phyloP scores from a whole-genome alignment of 2,797 vertebrate genomes.

The Chelidonichthys spinosus region DNA sequence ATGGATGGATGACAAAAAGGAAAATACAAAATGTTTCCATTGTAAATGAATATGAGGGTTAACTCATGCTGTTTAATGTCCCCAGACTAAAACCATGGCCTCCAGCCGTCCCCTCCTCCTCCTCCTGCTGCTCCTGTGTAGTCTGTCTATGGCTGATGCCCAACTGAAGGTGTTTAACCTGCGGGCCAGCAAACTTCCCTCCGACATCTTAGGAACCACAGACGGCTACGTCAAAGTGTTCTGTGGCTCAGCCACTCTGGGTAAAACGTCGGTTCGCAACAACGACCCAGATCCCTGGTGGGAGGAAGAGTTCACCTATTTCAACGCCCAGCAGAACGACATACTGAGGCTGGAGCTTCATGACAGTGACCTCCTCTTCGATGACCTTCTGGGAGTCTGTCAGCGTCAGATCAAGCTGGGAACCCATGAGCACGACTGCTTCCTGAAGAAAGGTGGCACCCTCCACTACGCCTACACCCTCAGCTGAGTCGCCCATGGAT shows the following conservation, averaged over 20 bases:
- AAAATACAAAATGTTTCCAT: too few species aligned
- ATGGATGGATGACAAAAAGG: too few species aligned
- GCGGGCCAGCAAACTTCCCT: conserved; percentile 32
- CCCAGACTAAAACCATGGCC: conserved; percentile 30
- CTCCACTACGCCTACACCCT: conserved; percentile 64
- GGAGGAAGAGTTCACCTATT: conserved; percentile 53
- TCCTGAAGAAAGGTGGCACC: conserved; percentile 55
- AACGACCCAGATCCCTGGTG: conserved; percentile 52
- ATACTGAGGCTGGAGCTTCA: conserved; percentile 53
- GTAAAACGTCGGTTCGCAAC: conserved; percentile 42
- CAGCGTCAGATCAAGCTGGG: conserved; percentile 39
- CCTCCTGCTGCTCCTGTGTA: conserved; percentile 45
- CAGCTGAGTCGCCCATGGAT: not conserved
- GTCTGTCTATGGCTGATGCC: conserved; percentile 7
- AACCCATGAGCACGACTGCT: conserved; percentile 53
- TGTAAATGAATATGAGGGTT: too few species aligned
- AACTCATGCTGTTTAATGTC: too few species aligned
- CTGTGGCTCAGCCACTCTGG: conserved; percentile 3
- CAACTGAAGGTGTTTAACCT: conserved; percentile 52
- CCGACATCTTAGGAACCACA: conserved; percentile 12
- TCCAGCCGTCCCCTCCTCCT: conserved; percentile 19
- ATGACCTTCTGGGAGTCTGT: conserved; percentile 66
- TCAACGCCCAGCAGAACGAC: not conserved
- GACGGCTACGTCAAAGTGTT: conserved; percentile 62
- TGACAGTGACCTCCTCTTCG: conserved; percentile 12